phyloP scores from a whole-genome alignment of 2,113 vertebrate genomes.

The Tamias sibiricus region DNA sequence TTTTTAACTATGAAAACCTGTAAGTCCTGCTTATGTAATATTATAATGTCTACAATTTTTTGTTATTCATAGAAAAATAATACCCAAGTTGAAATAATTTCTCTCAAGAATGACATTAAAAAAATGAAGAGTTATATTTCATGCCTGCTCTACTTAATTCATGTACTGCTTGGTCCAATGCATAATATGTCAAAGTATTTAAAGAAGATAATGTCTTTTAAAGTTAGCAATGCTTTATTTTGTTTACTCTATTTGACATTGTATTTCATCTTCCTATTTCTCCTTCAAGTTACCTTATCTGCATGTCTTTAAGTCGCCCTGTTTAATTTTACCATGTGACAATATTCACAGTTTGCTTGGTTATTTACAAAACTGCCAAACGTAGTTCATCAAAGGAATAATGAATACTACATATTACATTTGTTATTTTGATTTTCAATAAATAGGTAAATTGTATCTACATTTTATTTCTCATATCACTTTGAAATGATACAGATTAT shows the following conservation, averaged over 20 bases:
- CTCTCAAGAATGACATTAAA: background rate
- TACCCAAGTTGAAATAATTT: background rate
- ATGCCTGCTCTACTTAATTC: background rate
- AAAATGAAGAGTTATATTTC: background rate
- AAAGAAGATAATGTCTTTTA: background rate
- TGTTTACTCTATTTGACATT: background rate
- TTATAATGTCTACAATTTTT: background rate
- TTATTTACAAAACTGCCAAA: background rate
- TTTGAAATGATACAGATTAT: conserved; percentile 38
- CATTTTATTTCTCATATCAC: conserved; percentile 53
- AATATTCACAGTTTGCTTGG: background rate
- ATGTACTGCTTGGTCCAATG: background rate
- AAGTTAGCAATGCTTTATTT: background rate
- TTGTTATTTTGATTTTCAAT: conserved; percentile 45
- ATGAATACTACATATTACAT: background rate
- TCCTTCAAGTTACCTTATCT: background rate
- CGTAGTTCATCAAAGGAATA: conserved; percentile 22
- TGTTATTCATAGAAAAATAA: conserved; percentile 6
- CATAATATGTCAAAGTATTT: background rate
- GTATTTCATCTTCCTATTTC: background rate
- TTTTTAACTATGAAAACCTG: background rate
- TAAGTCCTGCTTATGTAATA: background rate
- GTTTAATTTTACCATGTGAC: background rate
- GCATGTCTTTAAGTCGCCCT: background rate
- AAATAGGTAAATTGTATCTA: background rate